Conservation (phyloP, 2,888 invertebrate genomes). For the Aporophyla lueneburgensis region DNA sequence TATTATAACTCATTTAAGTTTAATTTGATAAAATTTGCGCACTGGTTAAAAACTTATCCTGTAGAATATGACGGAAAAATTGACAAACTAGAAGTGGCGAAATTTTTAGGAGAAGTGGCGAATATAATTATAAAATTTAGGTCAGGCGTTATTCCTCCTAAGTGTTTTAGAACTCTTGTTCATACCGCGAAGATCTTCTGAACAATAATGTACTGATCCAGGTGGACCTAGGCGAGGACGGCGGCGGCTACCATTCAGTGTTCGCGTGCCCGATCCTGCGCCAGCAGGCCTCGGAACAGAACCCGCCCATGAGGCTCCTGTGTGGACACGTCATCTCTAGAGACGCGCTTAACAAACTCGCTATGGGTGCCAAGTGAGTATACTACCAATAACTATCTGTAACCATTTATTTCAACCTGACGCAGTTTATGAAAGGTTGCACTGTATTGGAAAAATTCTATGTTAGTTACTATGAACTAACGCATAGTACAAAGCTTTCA, state of each 20-base stretch:
- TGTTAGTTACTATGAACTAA: background rate
- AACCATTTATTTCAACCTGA: background rate
- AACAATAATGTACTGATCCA: background rate
- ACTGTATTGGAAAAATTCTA: background rate
- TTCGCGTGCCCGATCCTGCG: constrained; percentile 99
- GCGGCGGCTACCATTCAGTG: constrained; percentile 98
- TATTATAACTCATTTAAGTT: too few relatives aligned
- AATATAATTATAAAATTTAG: too few relatives aligned
- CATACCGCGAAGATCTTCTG: background rate
- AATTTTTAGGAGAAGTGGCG: too few relatives aligned
- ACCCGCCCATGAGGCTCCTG: constrained; percentile 99
- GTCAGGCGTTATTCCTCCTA: background rate
- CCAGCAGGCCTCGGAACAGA: constrained; percentile 98
- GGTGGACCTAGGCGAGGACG: constrained; percentile 99
- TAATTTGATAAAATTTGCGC: too few relatives aligned
- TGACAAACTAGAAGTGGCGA: too few relatives aligned
- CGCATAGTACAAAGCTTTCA: background rate
- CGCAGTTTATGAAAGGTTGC: background rate
- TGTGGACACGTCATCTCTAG: constrained; percentile 99
- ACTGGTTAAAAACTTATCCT: too few relatives aligned
- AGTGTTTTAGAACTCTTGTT: background rate
- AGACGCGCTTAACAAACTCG: constrained; percentile 98
- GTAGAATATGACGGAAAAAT: too few relatives aligned
- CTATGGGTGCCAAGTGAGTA: constrained; percentile 96
- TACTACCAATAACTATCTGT: background rate